A percentile compares a stretch with the other conserved stretches of the same genome.
phyloP scores from a whole-genome alignment of 2,113 vertebrate species.

The Rafetus swinhoei region DNA sequence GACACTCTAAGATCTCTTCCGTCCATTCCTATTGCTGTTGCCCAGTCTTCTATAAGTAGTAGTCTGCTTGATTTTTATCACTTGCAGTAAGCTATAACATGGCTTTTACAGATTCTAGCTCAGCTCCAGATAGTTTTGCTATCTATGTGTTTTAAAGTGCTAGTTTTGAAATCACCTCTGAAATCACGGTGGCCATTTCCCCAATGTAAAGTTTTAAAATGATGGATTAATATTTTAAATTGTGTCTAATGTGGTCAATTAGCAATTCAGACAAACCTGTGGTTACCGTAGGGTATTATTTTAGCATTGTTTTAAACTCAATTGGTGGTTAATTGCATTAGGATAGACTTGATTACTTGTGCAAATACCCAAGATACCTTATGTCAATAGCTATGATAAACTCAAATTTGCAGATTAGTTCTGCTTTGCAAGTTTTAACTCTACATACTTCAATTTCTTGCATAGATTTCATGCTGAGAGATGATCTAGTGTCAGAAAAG shows the following conservation, averaged over 20 bases:
- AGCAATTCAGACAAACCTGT: slow-evolving; percentile 26
- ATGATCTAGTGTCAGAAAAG: not conserved
- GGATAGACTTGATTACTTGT: slow-evolving; percentile 50
- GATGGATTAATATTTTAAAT: slow-evolving; percentile 21
- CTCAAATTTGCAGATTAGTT: not conserved
- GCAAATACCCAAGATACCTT: slow-evolving; percentile 39
- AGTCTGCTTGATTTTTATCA: slow-evolving; percentile 69
- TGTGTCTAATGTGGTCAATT: slow-evolving; percentile 25
- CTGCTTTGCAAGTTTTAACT: slow-evolving; percentile 17
- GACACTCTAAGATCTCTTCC: slow-evolving; percentile 67
- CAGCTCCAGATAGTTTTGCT: slow-evolving; percentile 63
- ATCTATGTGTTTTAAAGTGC: slow-evolving; percentile 67
- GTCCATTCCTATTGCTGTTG: slow-evolving; percentile 58
- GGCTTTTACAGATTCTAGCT: slow-evolving; percentile 66
- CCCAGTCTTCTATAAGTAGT: slow-evolving; percentile 59
- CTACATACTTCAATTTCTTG: slow-evolving; percentile 21
- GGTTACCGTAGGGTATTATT: slow-evolving; percentile 40
- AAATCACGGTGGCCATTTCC: slow-evolving; percentile 45
- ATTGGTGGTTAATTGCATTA: slow-evolving; percentile 54
- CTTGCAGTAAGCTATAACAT: slow-evolving; percentile 72
- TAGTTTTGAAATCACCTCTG: slow-evolving; percentile 57
- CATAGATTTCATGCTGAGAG: slow-evolving; percentile 4
- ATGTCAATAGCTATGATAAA: slow-evolving; percentile 15
- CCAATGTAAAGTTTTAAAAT: slow-evolving; percentile 43
- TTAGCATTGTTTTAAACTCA: slow-evolving; percentile 40